A percentile compares a stretch with the other conserved stretches of the same genome.
These are phyloP conservation scores for Leucoptera coffeella DNA, from an alignment of 2,888 invertebrate species.

Conservation along the genomic window DNA sequence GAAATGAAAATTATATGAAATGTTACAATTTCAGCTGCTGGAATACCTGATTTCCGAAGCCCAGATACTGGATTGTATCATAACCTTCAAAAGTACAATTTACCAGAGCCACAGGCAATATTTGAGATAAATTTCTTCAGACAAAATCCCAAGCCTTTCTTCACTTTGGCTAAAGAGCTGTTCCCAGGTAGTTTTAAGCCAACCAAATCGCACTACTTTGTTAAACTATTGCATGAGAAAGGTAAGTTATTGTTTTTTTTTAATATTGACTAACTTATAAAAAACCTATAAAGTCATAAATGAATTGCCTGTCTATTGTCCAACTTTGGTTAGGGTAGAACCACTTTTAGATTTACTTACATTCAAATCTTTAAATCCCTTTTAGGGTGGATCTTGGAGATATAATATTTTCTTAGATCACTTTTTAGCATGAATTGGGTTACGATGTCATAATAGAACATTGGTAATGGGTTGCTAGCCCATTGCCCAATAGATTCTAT, in stretches of 20 bases:
- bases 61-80: slow-evolving; percentile 89
- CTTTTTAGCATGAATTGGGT: no score
- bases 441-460: no score
- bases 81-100: slow-evolving; percentile 84
- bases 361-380: no score
- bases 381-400: no score
- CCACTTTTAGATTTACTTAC: no score
- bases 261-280: slow-evolving; percentile 23
- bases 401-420: no score
- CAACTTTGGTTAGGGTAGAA: no score
- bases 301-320: no score
- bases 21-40: slow-evolving; percentile 75
- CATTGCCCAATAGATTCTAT: no score
- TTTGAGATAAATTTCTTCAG: slow-evolving; percentile 87
- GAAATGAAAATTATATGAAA: not conserved
- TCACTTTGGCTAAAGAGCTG: slow-evolving; percentile 81
- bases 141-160: slow-evolving; percentile 89
- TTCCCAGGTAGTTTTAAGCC: slow-evolving; percentile 85
- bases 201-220: slow-evolving; percentile 87
- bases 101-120: slow-evolving; percentile 88
- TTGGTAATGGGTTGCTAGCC: no score
- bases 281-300: no score
- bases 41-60: slow-evolving; percentile 94
- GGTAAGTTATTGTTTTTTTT: slow-evolving; percentile 31
- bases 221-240: slow-evolving; percentile 78